These are phyloP conservation scores for Engraulis encrasicolus DNA, from an alignment of 2,113 vertebrate genomes.

Conservation along the genomic window DNA sequence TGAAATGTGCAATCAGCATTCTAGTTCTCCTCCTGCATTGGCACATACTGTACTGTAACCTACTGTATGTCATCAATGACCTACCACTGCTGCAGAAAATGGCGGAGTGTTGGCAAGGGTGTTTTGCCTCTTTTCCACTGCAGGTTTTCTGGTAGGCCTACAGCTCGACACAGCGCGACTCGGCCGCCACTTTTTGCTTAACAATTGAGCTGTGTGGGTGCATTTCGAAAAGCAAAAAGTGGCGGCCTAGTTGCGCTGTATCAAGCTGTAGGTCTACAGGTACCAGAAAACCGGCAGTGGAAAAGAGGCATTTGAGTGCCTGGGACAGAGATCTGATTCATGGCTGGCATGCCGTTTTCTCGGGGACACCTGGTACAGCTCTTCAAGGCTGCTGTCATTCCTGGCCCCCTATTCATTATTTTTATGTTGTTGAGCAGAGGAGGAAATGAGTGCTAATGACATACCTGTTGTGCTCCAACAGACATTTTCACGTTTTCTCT, in stretches of 20 bases:
- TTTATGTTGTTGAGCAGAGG: slow-evolving; percentile 50
- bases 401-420: slow-evolving; percentile 48
- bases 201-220: no score
- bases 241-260: no score
- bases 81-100: no score
- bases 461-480: not conserved
- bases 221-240: no score
- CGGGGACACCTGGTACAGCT: slow-evolving; percentile 26
- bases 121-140: no score
- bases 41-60: not conserved
- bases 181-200: no score
- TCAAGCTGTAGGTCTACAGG: no score
- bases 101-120: no score
- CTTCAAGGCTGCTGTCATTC: slow-evolving; percentile 37
- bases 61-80: not conserved
- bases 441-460: slow-evolving; percentile 29
- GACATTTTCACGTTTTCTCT: not conserved
- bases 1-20: not conserved
- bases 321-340: not conserved
- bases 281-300: no score
- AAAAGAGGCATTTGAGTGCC: not conserved
- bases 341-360: not conserved
- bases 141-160: no score
- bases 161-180: no score
- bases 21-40: not conserved